Evolutionary conservation across 2,888 invertebrate species (phyloP), one percentile per base, ranked within the genome.

Genomic region (Rhingia campestris): DNA sequence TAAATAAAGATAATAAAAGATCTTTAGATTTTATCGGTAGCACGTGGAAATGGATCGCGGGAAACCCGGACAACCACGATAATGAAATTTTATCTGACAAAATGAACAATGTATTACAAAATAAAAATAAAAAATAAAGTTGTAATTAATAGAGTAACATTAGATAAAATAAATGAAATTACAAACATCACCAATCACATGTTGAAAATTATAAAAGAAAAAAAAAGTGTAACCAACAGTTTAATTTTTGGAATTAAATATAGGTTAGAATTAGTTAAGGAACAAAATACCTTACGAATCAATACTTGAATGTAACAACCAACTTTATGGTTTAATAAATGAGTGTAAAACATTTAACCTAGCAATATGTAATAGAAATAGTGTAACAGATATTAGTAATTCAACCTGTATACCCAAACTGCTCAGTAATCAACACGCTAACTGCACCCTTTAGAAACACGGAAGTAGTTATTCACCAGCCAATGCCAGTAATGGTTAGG

Each of bases 331-430:
- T 10, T n/a, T 58, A 12, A 41, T 9, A n/a, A 58, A 58, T 5
- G n/a, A 39, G 1, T 58, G 58, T 41, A 58, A 58, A 41, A 58
- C 39, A 58, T 56, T 12, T 41, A 39, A 22, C 12, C 32, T 84
- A 51, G 33, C 59, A 22, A 77, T 77, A 59, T 77, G 77, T 67
- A 72, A 59, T n/a, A 64, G 69, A 39, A 64, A 51, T 30, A 51
- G 61, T 41, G 30, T 81, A 30, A 12, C 45, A n/a, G 12, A 61
- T 30, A 22, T 43, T 32, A 61, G 45, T 61, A 61, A 32, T 35
- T 45, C 32, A n/a, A 12, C 45, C 22, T 58, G 53, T 39, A 41
- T 58, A 14, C 58, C 58, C 6, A 61, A 45, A n/a, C 14, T 61
- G 14, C 32, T 61, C 43, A 61, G 6, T 12, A 33, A 43, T 5